phyloP scores from a whole-genome alignment of 2,797 vertebrate genomes.

The Helicolenus hilgendorfi region DNA sequence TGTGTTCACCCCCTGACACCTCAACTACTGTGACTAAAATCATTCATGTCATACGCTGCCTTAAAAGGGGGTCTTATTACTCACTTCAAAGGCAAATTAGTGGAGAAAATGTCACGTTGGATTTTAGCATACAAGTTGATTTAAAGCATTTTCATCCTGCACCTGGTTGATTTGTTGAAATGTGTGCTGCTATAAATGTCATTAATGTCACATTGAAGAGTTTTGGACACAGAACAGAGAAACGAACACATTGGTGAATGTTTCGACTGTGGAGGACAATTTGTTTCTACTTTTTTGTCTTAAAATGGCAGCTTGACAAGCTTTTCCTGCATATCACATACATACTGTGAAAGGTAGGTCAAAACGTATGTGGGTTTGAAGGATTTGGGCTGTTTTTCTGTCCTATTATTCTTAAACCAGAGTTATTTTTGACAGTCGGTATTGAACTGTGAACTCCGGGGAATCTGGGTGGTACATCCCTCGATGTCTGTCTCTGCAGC shows the following conservation, averaged over 20 bases:
- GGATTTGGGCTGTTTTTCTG: neutral
- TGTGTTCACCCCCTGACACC: neutral
- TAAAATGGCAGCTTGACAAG: neutral
- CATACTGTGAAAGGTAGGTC: neutral
- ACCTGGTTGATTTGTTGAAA: neutral
- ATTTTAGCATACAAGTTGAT: neutral
- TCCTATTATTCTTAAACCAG: constrained; percentile 1
- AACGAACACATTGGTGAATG: neutral
- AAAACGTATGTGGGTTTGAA: neutral
- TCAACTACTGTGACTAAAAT: neutral
- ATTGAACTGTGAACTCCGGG: constrained; percentile 14
- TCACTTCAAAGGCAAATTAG: constrained; percentile 26
- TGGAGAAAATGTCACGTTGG: constrained; percentile 1
- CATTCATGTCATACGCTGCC: neutral
- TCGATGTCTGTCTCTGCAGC: neutral
- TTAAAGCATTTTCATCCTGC: neutral
- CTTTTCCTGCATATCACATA: neutral
- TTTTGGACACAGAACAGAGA: neutral
- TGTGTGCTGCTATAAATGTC: neutral
- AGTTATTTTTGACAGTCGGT: constrained; percentile 1
- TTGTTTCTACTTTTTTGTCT: neutral
- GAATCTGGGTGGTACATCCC: neutral
- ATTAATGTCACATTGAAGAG: neutral
- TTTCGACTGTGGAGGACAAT: neutral
- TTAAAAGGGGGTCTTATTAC: neutral